Evolutionary conservation across 2,888 invertebrate genomes (phyloP).

Genomic region (Amphipyra tragopoginis): DNA sequence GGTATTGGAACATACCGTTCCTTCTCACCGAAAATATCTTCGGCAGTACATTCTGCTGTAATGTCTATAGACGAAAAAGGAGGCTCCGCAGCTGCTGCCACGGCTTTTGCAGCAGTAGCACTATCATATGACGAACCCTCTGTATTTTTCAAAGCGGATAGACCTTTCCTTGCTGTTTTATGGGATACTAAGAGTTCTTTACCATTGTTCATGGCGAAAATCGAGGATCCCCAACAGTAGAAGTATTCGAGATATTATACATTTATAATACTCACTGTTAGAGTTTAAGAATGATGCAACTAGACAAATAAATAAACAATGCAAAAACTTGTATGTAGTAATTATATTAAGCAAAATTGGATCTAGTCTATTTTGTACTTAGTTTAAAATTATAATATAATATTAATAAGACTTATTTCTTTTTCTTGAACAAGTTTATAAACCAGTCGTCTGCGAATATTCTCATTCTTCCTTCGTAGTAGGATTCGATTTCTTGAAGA

Average conservation of each 20-base stretch:
- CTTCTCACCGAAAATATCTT: constrained; percentile 76
- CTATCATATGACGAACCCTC: constrained; percentile 81
- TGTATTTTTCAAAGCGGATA: constrained; percentile 76
- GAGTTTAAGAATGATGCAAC: constrained; percentile 1
- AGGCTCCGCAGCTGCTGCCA: constrained; percentile 84
- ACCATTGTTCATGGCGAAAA: constrained; percentile 86
- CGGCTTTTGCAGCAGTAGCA: constrained; percentile 83
- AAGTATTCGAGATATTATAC: constrained; percentile 18
- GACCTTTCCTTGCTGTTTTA: constrained; percentile 86
- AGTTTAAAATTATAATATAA: constrained; percentile 39
- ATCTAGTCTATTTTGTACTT: constrained; percentile 56
- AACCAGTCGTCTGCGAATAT: constrained; percentile 84
- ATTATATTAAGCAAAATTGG: constrained; percentile 43
- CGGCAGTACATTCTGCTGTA: constrained; percentile 85
- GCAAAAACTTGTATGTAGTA: constrained; percentile 2
- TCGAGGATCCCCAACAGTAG: constrained; percentile 79
- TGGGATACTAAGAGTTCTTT: constrained; percentile 82
- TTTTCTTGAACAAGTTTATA: constrained; percentile 77
- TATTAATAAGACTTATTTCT: constrained; percentile 56
- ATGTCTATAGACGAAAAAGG: constrained; percentile 89
- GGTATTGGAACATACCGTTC: constrained; percentile 70
- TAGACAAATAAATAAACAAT: constrained; percentile 19
- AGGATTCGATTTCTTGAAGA: constrained; percentile 86
- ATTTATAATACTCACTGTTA: constrained; percentile 48
- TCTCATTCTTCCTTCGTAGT: constrained; percentile 77